phyloP scores from a whole-genome alignment of 2,113 vertebrate species.

The Triplophysa siluroides region DNA sequence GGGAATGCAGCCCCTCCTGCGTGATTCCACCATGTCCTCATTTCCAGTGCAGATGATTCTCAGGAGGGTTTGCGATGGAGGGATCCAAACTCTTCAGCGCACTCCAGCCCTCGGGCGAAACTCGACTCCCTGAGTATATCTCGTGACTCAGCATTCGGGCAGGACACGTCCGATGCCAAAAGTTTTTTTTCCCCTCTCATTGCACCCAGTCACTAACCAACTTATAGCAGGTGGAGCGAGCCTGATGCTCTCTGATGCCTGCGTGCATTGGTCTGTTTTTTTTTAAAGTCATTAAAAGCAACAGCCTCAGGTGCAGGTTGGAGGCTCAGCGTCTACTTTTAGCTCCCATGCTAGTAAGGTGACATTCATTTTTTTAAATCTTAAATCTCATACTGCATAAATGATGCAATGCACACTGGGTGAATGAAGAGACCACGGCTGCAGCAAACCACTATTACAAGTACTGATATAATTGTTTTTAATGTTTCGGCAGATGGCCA shows the following conservation, averaged over 20 bases:
- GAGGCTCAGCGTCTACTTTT: slow-evolving; percentile 1
- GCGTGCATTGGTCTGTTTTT: not conserved
- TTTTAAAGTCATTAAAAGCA: slow-evolving; percentile 35
- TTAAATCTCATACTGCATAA: not conserved
- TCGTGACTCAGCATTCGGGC: slow-evolving; percentile 67
- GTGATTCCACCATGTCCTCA: slow-evolving; percentile 34
- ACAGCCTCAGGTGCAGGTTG: slow-evolving; percentile 34
- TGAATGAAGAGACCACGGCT: too few relatives aligned
- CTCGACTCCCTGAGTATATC: slow-evolving; percentile 53
- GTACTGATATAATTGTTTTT: too few relatives aligned
- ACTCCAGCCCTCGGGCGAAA: slow-evolving; percentile 29
- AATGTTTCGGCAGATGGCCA: too few relatives aligned
- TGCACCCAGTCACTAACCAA: slow-evolving; percentile 36
- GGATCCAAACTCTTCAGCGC: slow-evolving; percentile 24
- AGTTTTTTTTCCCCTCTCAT: slow-evolving; percentile 42
- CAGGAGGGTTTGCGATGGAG: slow-evolving; percentile 25
- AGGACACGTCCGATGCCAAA: slow-evolving; percentile 5
- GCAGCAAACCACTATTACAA: too few relatives aligned
- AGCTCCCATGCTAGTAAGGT: slow-evolving; percentile 16
- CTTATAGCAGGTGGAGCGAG: slow-evolving; percentile 22
- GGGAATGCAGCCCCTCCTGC: slow-evolving; percentile 36
- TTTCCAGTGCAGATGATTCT: slow-evolving; percentile 25
- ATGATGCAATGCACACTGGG: not conserved
- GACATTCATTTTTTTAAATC: slow-evolving; percentile 1
- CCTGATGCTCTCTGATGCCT: not conserved